These are phyloP conservation scores for Sorex maritimensis DNA, from an alignment of 2,797 vertebrate species.

Conservation along the genomic window DNA sequence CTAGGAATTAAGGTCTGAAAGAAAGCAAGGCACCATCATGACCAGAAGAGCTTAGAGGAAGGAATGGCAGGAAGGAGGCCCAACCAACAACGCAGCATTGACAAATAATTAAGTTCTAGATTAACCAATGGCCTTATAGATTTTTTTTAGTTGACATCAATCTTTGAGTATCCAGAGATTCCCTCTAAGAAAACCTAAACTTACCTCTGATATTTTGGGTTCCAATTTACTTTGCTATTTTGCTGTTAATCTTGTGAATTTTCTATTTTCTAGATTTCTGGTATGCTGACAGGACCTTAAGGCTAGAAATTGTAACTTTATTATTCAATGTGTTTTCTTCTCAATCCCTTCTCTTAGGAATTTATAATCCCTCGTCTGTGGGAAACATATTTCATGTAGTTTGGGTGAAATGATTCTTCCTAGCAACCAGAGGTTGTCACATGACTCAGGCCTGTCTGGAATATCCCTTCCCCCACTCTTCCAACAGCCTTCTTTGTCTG, in stretches of 20 bases:
- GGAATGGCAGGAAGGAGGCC: background rate
- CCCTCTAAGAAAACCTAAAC: slow-evolving; percentile 66
- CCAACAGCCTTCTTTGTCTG: background rate
- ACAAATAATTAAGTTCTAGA: slow-evolving; percentile 56
- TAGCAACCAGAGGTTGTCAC: background rate
- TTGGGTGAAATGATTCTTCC: slow-evolving; percentile 46
- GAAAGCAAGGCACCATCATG: background rate
- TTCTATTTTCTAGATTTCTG: slow-evolving; percentile 79
- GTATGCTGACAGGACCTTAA: slow-evolving; percentile 72
- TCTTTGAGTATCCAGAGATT: slow-evolving; percentile 57
- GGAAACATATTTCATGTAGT: slow-evolving; percentile 14
- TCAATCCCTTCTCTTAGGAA: slow-evolving; percentile 24
- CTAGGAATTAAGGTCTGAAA: slow-evolving; percentile 20
- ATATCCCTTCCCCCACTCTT: slow-evolving; percentile 11
- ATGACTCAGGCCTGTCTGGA: slow-evolving; percentile 15
- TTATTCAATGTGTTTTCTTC: slow-evolving; percentile 69
- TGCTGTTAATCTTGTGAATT: slow-evolving; percentile 67
- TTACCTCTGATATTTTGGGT: slow-evolving; percentile 66
- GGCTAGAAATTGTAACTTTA: slow-evolving; percentile 79
- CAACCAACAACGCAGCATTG: slow-evolving; percentile 40
- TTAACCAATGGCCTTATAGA: slow-evolving; percentile 39
- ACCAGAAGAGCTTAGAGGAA: slow-evolving; percentile 22
- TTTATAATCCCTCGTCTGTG: slow-evolving; percentile 42
- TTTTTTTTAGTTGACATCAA: slow-evolving; percentile 57
- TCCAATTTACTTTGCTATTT: slow-evolving; percentile 74